These are phyloP conservation scores for Chirona hameri DNA, from an alignment of 2,888 invertebrate genomes.

Conservation along the genomic window DNA sequence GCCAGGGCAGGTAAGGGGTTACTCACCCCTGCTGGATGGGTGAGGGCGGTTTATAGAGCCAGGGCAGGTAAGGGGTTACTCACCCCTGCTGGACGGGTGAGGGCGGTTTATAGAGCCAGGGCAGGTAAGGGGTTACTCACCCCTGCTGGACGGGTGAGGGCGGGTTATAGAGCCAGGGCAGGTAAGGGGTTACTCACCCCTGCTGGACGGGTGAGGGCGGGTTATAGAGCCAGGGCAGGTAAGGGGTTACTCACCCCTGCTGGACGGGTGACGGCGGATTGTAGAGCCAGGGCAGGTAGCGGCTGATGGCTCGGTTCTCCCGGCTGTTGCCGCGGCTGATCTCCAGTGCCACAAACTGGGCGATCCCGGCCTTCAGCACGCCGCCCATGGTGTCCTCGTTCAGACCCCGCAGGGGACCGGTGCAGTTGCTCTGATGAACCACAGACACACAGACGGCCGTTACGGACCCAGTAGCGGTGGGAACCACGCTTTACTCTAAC, in stretches of 20 bases:
- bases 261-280: slow-evolving; percentile 73
- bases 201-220: background rate
- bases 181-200: slow-evolving; percentile 76
- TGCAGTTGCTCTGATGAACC: background rate
- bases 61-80: too few species aligned
- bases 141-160: slow-evolving; percentile 73
- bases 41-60: too few species aligned
- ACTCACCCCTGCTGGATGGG: too few species aligned
- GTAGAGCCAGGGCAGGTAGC: slow-evolving; percentile 87
- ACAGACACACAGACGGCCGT: too few species aligned
- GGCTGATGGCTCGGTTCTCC: slow-evolving; percentile 72
- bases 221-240: too few species aligned
- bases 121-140: slow-evolving; percentile 51
- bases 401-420: slow-evolving; percentile 53
- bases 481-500: too few species aligned
- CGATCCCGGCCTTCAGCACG: slow-evolving; percentile 72
- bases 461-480: too few species aligned
- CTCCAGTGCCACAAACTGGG: slow-evolving; percentile 73
- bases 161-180: too few species aligned
- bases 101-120: too few species aligned
- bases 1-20: too few species aligned
- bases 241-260: slow-evolving; percentile 72
- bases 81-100: too few species aligned
- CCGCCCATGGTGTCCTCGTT: slow-evolving; percentile 96
- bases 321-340: slow-evolving; percentile 81